Percentiles rank a stretch among this genome's conserved stretches.
phyloP scores from a whole-genome alignment of 2,888 invertebrate genomes.

The Theodoxus fluviatilis region DNA sequence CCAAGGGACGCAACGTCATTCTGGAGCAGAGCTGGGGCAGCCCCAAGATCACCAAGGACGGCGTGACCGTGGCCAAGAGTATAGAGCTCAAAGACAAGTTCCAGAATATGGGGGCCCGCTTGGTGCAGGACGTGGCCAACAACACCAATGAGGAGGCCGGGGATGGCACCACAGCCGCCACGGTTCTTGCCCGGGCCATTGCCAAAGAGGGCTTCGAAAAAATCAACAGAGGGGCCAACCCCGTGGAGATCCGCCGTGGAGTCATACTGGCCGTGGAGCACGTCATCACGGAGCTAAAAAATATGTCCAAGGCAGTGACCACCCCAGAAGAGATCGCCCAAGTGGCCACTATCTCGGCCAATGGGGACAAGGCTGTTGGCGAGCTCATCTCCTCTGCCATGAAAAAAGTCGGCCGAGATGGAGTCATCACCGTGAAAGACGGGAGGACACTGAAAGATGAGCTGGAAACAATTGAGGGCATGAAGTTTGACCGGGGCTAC shows the following conservation, averaged over 20 bases:
- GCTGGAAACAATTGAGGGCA: constrained; percentile 92
- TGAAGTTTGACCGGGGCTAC: constrained; percentile 99
- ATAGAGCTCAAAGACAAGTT: constrained; percentile 98
- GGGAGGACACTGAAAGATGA: constrained; percentile 97
- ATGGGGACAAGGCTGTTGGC: constrained; percentile 92
- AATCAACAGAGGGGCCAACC: constrained; percentile 96
- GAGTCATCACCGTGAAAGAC: constrained; percentile 99
- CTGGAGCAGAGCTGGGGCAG: constrained; percentile 99
- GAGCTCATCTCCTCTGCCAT: constrained; percentile 95
- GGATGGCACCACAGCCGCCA: constrained; percentile 97
- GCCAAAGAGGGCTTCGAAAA: constrained; percentile 99
- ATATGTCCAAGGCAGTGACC: constrained; percentile 90
- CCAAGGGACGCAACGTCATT: constrained; percentile 98
- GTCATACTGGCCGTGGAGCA: constrained; percentile 95
- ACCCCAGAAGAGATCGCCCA: constrained; percentile 99
- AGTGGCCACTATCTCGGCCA: constrained; percentile 98
- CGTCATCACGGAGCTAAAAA: constrained; percentile 86
- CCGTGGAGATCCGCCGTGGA: constrained; percentile 91
- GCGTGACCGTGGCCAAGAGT: constrained; percentile 98
- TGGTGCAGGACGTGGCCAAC: constrained; percentile 99
- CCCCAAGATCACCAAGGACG: constrained; percentile 99
- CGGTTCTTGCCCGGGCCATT: constrained; percentile 95
- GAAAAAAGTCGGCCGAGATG: constrained; percentile 91
- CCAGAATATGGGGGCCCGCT: constrained; percentile 97
- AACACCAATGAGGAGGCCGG: constrained; percentile 99